Evolutionary conservation across 2,113 vertebrate genomes (phyloP), one percentile per base, ranked within the genome.

Genomic region (Otolemur garnettii): DNA sequence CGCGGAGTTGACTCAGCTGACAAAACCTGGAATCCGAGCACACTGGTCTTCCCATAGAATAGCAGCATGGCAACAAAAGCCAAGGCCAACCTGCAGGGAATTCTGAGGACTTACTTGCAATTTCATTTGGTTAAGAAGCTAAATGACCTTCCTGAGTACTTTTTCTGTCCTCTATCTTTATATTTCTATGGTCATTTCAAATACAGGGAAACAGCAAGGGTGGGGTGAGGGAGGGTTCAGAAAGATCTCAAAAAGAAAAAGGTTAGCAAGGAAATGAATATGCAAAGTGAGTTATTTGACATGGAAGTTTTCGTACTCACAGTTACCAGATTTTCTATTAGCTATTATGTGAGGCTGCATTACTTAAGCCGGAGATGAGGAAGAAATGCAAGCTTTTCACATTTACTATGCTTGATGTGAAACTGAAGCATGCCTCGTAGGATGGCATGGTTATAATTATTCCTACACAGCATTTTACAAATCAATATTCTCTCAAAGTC

Each of bases 51-150:
- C 71, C 35, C 33, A 42, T 1, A 18, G 50, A 71, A 60, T 3
- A 6, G 19, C 55, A 6, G 19, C 55, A 64, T 17, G 82, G 66
- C 3, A 66, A 59, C 72, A 90, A 60, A 53, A 71, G 50, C 7
- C 91, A 83, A 59, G 68, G 57, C 68, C 17, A 74, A 50, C 38
- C 79, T 88, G 26, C n/a, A 92, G 87, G 26, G 9, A 91, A 75
- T 26, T 81, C 82, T 88, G 69, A 85, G 82, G 26, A 60, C 15
- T 33, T 68, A 45, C 28, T 93, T 87, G 86, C 90, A 79, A 83
- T 55, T 86, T 59, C 5, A 42, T n/a, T 60, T 78, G 64, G 68
- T 94, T 87, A 80, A 74, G 35, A 78, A 87, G 59, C 45, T 71
- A 35, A 72, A 87, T 28, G 59, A 87, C 18, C 21, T 69, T 74